Evolutionary conservation across 2,797 vertebrate species (phyloP).

Genomic region (Phaenicophaeus curvirostris): DNA sequence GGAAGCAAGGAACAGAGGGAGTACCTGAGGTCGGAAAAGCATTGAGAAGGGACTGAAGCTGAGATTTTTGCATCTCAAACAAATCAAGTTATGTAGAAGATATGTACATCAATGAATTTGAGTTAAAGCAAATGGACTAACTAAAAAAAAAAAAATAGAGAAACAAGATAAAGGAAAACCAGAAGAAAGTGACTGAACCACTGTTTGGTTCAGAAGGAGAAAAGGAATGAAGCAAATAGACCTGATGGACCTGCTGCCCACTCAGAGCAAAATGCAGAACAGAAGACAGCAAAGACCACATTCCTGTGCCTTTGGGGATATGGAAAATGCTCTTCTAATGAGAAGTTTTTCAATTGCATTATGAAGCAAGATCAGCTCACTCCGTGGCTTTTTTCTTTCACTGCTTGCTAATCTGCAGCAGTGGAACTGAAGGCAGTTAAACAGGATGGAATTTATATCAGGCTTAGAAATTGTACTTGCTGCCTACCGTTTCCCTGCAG

Average conservation of each 20-base stretch:
- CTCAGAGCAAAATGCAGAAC: not conserved
- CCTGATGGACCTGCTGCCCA: not conserved
- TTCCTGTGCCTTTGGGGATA: not conserved
- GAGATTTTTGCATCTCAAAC: not conserved
- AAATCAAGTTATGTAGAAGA: not conserved
- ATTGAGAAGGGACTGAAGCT: not conserved
- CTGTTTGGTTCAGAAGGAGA: not conserved
- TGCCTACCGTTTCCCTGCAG: not conserved
- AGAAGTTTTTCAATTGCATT: not conserved
- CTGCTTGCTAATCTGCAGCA: not conserved
- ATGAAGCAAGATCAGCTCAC: not conserved
- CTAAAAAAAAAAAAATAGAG: not conserved
- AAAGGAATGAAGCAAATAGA: not conserved
- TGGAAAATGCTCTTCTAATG: not conserved
- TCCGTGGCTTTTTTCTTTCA: not conserved
- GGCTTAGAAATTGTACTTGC: slow-evolving; percentile 7
- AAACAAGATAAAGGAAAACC: not conserved
- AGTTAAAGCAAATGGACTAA: not conserved
- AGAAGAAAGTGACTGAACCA: not conserved
- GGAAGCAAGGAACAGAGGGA: not conserved
- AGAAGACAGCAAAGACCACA: not conserved
- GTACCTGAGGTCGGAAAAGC: not conserved
- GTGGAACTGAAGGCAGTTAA: slow-evolving; percentile 4
- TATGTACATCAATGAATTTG: not conserved
- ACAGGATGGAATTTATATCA: slow-evolving; percentile 22